Evolutionary conservation across 2,113 vertebrate species (phyloP).

Genomic region (Alosa alosa): DNA sequence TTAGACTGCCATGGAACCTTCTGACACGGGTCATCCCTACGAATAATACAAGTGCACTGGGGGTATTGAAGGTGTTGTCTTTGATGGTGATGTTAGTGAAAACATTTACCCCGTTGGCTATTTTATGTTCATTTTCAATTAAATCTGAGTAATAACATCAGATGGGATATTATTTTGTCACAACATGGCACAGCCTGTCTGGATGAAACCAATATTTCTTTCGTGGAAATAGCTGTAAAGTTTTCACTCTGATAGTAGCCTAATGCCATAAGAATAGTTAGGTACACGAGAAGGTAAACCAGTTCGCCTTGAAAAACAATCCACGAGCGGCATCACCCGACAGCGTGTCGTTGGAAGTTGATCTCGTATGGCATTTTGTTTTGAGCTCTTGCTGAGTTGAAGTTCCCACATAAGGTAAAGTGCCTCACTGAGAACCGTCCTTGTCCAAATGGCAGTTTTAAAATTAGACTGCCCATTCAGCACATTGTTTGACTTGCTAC

Average conservation of each 20-base stretch:
- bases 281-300: not conserved
- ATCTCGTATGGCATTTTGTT: constrained; percentile 16
- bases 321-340: constrained; percentile 6
- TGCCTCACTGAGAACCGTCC: constrained; percentile 19
- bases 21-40: not conserved
- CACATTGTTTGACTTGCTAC: constrained; percentile 19
- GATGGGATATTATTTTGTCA: not conserved
- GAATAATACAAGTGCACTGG: not conserved
- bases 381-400: constrained; percentile 17
- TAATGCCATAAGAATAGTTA: not conserved
- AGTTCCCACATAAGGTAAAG: constrained; percentile 21
- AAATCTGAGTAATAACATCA: not conserved
- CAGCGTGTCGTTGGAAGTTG: constrained; percentile 14
- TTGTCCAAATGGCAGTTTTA: constrained; percentile 21
- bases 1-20: not conserved
- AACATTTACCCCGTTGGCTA: not conserved
- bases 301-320: constrained; percentile 18
- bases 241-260: not conserved
- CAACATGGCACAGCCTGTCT: not conserved
- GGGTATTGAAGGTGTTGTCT: not conserved
- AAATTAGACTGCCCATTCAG: constrained; percentile 21
- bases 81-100: not conserved
- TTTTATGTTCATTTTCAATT: not conserved
- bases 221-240: not conserved
- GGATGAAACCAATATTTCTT: not conserved